A percentile compares a stretch with the other conserved stretches of the same genome.
phyloP scores from a whole-genome alignment of 37 sponge, comb jelly and placozoan species.

The Dysidea cf. avara region DNA sequence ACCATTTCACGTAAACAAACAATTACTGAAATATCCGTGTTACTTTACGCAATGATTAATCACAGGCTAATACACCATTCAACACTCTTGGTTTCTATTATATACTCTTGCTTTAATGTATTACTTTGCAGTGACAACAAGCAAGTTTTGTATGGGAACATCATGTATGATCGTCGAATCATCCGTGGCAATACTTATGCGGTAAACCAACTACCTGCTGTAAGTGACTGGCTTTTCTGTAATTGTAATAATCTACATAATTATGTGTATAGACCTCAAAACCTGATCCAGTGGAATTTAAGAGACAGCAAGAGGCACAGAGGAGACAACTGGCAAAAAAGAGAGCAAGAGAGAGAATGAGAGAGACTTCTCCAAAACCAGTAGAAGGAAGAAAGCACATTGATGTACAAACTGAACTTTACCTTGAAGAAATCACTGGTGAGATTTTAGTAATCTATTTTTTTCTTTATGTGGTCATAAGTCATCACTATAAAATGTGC shows the following conservation, averaged over 20 bases:
- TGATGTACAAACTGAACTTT: conserved; percentile 97
- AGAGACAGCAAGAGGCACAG: conserved; percentile 90
- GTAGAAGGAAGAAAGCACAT: conserved; percentile 95
- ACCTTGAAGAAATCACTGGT: conserved; percentile 90
- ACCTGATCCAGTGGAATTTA: conserved; percentile 91
- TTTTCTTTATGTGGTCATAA: no score
- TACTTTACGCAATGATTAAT: no score
- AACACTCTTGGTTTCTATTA: no score
- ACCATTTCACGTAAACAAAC: no score
- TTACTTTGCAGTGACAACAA: no score
- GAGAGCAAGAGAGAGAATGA: conserved; percentile 77
- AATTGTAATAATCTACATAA: not conserved
- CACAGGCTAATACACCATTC: no score
- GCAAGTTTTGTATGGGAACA: conserved; percentile 74
- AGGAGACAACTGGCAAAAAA: conserved; percentile 76
- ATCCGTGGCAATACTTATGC: conserved; percentile 99
- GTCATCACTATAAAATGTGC: no score
- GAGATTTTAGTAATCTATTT: not conserved
- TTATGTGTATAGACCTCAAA: conserved; percentile 69
- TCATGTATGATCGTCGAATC: conserved; percentile 94
- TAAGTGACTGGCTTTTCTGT: conserved; percentile 30
- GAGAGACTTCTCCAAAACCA: conserved; percentile 79
- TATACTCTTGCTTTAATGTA: no score
- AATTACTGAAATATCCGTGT: no score
- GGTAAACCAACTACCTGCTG: conserved; percentile 84